Evolutionary conservation across 2,888 invertebrate genomes (phyloP).

Genomic region (Odontothrips loti): DNA sequence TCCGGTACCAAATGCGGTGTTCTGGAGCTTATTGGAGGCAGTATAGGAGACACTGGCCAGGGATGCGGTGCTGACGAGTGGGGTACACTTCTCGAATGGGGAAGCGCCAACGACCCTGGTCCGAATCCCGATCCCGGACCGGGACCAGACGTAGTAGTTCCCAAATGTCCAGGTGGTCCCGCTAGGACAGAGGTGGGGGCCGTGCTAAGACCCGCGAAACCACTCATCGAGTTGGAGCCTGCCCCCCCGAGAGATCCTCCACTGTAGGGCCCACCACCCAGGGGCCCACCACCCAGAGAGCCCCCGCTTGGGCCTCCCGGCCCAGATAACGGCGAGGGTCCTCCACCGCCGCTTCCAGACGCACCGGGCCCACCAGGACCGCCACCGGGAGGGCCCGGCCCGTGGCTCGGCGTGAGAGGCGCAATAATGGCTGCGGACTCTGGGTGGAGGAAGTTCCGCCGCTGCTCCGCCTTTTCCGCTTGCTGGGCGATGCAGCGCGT

Average conservation of each 20-base stretch:
- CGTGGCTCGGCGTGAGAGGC: constrained; percentile 35
- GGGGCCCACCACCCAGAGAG: constrained; percentile 28
- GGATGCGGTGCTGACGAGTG: constrained; percentile 60
- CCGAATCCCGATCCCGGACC: constrained; percentile 36
- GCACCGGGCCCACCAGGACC: constrained; percentile 37
- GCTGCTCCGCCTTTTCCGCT: constrained; percentile 38
- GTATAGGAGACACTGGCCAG: constrained; percentile 75
- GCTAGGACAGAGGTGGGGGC: constrained; percentile 41
- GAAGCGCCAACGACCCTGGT: constrained; percentile 39
- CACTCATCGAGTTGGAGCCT: constrained; percentile 17
- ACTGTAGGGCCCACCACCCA: neutral
- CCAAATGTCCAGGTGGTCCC: constrained; percentile 35
- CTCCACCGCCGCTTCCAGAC: constrained; percentile 37
- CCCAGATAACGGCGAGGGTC: constrained; percentile 34
- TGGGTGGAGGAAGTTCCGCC: constrained; percentile 81
- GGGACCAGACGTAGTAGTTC: neutral
- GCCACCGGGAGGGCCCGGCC: constrained; percentile 46
- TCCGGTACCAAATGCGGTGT: constrained; percentile 70
- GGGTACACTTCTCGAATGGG: constrained; percentile 56
- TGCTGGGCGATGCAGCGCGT: constrained; percentile 62
- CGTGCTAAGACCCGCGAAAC: constrained; percentile 37
- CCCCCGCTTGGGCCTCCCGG: constrained; percentile 38
- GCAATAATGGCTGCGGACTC: constrained; percentile 66
- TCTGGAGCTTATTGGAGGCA: constrained; percentile 66
- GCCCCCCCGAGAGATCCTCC: neutral